Conservation (phyloP, 2,888 invertebrate species). For the Rhorus exstirpatorius region DNA sequence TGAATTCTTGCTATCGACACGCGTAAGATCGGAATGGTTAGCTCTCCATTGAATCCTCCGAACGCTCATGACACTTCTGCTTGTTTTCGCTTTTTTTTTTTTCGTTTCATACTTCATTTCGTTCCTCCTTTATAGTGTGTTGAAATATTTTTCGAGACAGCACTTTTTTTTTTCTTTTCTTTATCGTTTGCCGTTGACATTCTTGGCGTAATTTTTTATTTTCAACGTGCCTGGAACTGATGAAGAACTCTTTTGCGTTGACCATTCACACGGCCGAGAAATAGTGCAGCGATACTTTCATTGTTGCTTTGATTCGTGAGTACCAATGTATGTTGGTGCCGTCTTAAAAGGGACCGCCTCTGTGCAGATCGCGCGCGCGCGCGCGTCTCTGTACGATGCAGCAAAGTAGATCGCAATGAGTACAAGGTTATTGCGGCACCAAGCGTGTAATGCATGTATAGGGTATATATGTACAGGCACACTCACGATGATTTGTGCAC, state of each 20-base stretch:
- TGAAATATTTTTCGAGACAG: not conserved
- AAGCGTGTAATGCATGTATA: slow-evolving; percentile 31
- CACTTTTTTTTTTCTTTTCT: too few species aligned
- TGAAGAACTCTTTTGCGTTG: not conserved
- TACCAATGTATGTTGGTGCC: slow-evolving; percentile 49
- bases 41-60: not conserved
- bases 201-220: not conserved
- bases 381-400: slow-evolving; percentile 65
- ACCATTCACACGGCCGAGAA: not conserved
- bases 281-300: slow-evolving; percentile 46
- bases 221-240: not conserved
- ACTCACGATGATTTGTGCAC: slow-evolving; percentile 64
- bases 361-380: too few species aligned
- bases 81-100: not conserved
- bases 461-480: slow-evolving; percentile 65
- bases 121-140: not conserved
- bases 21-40: slow-evolving; percentile 47
- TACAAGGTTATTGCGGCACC: slow-evolving; percentile 78
- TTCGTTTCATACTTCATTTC: not conserved
- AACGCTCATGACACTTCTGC: slow-evolving; percentile 13
- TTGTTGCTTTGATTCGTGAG: slow-evolving; percentile 50
- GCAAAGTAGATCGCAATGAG: slow-evolving; percentile 78
- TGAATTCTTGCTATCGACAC: slow-evolving; percentile 43
- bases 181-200: not conserved
- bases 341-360: slow-evolving; percentile 76